Percentiles rank a stretch among this genome's conserved stretches.
Conservation (phyloP, 2,113 vertebrate species). For the Gracilinanus agilis region DNA sequence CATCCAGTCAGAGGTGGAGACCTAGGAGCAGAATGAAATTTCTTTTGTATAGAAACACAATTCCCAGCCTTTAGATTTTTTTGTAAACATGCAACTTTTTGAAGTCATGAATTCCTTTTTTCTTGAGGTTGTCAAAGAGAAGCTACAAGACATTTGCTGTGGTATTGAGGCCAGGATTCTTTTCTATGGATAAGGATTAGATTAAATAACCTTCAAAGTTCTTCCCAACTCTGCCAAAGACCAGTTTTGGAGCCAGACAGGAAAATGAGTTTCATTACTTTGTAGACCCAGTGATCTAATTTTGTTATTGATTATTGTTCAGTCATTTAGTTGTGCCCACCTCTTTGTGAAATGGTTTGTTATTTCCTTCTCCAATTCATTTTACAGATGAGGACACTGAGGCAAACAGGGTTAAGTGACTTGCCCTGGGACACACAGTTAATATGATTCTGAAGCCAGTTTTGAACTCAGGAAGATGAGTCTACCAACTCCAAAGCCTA, state of each 20-base stretch:
- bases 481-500: neutral
- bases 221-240: neutral
- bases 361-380: neutral
- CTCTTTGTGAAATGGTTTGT: neutral
- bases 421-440: neutral
- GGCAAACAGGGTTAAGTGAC: neutral
- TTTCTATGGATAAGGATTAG: neutral
- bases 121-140: neutral
- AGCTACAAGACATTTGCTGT: neutral
- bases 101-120: neutral
- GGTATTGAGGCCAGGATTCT: neutral
- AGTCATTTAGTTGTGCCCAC: neutral
- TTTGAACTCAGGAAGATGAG: neutral
- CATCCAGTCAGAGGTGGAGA: neutral
- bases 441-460: neutral
- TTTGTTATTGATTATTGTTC: neutral
- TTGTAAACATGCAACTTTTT: neutral
- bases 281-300: neutral
- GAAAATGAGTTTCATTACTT: constrained; percentile 9
- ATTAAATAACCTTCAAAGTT: neutral
- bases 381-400: neutral
- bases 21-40: neutral
- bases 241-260: constrained; percentile 4
- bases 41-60: neutral
- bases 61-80: neutral